Base-by-base conservation (phyloP, 1,140 invertebrate species). In the Trichonephila clavipes region DNA sequence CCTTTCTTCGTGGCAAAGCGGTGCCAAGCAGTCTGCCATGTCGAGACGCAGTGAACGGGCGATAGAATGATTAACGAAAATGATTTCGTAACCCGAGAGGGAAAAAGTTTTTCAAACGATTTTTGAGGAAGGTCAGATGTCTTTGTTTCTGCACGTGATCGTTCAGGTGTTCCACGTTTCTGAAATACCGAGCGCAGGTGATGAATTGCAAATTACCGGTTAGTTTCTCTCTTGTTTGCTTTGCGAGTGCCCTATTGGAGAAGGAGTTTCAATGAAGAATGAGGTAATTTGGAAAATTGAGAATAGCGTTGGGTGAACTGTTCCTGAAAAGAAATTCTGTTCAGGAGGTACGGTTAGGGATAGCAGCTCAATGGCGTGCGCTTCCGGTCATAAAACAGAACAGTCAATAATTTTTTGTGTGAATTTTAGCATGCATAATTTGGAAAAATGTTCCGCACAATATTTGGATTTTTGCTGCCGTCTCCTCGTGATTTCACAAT, bases 1-100 rank as follows among this genome's bases (percentile, higher is more conserved):
- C 69, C 69, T 77, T 40, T 34, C 72, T 77, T 87, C 28, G 40
- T 64, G 18, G 59, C 24, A 51, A 51, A 51, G 51, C 5, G 86
- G 86, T 34, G 61, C 86, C 86, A 88, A 34, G 86, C 86, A 88
- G 86, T 88, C 86, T 88, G 86, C 59, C 62, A 64, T 62, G 28
- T 64, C 62, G 61, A 88, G 86, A 88, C 86, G 1, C 1, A n/a
- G 24, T 40, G 34, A 40, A 40, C 34, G 18, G 58, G 12, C 51
- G 44, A 87, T 28, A 14, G n/a, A 61, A 87, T 59, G n/a, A 51
- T n/a, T n/a, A 51, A 24, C 14, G 59, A 12, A 85, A 85, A 85
- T 24, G 83, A 61, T 85, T 85, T 85, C 83, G 21, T 40, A 64
- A 88, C 19, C 40, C 28, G 86, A 66, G 34, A 88, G 61, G 59